A percentile compares a stretch with the other conserved stretches of the same genome.
These are phyloP conservation scores for Lagorchestes hirsutus DNA, from an alignment of 2,797 vertebrate species.

Conservation along the genomic window DNA sequence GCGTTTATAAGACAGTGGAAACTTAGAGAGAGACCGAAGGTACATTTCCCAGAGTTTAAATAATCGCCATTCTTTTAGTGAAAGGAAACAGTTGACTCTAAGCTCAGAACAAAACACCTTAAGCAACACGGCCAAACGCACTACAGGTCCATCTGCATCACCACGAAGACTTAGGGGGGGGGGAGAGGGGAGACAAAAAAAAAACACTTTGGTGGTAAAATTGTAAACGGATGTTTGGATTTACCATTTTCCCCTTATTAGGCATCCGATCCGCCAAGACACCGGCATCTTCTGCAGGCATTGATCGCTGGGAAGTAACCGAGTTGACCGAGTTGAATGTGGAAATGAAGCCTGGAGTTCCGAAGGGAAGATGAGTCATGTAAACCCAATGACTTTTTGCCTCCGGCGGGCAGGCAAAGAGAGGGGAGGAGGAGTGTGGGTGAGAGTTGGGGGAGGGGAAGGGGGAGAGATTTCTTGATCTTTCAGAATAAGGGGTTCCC, in stretches of 20 bases:
- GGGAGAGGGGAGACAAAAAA: neutral
- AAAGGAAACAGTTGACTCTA: constrained; percentile 73
- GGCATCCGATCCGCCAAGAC: constrained; percentile 86
- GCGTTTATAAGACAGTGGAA: constrained; percentile 84
- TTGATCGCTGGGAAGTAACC: constrained; percentile 82
- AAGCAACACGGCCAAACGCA: constrained; percentile 80
- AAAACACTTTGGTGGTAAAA: constrained; percentile 84
- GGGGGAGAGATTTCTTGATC: constrained; percentile 69
- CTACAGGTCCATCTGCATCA: constrained; percentile 79
- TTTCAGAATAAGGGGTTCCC: constrained; percentile 97
- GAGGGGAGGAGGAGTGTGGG: constrained; percentile 53
- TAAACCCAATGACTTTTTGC: constrained; percentile 84
- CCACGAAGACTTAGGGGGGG: constrained; percentile 49
- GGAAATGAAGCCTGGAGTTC: constrained; percentile 84
- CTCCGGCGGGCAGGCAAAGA: constrained; percentile 78
- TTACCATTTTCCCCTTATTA: constrained; percentile 87
- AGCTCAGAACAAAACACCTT: constrained; percentile 82
- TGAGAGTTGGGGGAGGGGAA: constrained; percentile 59
- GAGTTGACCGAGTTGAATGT: constrained; percentile 77
- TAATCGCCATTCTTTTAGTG: constrained; percentile 83
- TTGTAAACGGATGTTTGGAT: constrained; percentile 84
- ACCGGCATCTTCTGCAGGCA: constrained; percentile 86
- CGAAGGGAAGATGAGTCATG: constrained; percentile 83
- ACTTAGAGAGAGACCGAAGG: constrained; percentile 79
- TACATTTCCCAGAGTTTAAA: constrained; percentile 87